phyloP scores from a whole-genome alignment of 2,797 vertebrate genomes.

The Lerista edwardsae region DNA sequence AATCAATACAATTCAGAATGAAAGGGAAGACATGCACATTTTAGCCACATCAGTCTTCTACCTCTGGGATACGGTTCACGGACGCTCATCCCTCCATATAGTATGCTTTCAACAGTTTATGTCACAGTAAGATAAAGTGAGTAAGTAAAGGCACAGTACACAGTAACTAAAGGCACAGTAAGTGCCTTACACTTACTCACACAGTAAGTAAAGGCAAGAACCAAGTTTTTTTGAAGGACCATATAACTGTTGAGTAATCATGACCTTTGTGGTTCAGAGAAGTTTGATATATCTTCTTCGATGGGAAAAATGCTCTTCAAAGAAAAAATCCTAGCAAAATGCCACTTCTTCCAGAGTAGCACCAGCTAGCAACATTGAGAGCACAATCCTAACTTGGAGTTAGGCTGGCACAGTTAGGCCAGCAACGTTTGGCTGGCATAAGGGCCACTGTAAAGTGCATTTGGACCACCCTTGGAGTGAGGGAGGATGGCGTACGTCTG shows the following conservation, averaged over 20 bases:
- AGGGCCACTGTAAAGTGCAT: no score
- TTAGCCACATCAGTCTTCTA: background rate
- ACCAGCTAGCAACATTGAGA: background rate
- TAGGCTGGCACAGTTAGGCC: no score
- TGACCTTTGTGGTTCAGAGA: background rate
- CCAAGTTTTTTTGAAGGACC: background rate
- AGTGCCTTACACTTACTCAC: no score
- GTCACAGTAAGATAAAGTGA: background rate
- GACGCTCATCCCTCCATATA: background rate
- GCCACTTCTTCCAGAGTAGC: background rate
- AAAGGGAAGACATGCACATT: background rate
- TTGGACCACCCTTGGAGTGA: no score
- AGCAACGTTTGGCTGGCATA: no score
- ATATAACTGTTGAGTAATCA: background rate
- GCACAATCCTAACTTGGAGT: no score
- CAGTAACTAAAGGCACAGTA: no score
- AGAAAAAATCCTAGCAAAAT: background rate
- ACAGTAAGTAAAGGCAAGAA: constrained; percentile 7
- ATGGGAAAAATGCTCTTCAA: background rate
- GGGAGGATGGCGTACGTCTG: no score
- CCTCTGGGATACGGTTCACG: background rate
- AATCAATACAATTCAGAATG: constrained; percentile 4
- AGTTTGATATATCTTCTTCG: background rate
- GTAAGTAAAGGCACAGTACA: no score
- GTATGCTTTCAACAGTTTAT: background rate